Percentiles rank a stretch among this genome's conserved stretches.
These are phyloP conservation scores for Felis catus DNA, from an alignment of 2,113 vertebrate genomes.

Conservation along the genomic window F.catus_Fca126_mat1.0 CM031419.1:131737501-131738000, in stretches of 20 bases:
- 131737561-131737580: background rate
- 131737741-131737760: slow-evolving; percentile 21
- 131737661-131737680: slow-evolving; percentile 98
- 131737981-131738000: no score
- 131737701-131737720: slow-evolving; percentile 92
- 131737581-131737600: slow-evolving; percentile 96
- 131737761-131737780: background rate
- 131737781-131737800: background rate
- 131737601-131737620: slow-evolving; percentile 97
- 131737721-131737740: slow-evolving; percentile 84
- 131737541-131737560: background rate
- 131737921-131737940: no score
- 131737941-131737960: no score
- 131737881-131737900: no score
- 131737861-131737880: background rate
- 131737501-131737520: background rate
- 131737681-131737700: slow-evolving; percentile 96
- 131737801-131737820: background rate
- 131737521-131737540: background rate
- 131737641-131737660: slow-evolving; percentile 98
- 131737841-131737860: background rate
- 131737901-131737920: no score
- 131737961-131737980: no score
- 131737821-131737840: background rate
- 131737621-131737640: slow-evolving; percentile 98